These are phyloP conservation scores for Stegodyphus dumicola DNA, from an alignment of 1,140 invertebrate species.

Conservation along the genomic window DNA sequence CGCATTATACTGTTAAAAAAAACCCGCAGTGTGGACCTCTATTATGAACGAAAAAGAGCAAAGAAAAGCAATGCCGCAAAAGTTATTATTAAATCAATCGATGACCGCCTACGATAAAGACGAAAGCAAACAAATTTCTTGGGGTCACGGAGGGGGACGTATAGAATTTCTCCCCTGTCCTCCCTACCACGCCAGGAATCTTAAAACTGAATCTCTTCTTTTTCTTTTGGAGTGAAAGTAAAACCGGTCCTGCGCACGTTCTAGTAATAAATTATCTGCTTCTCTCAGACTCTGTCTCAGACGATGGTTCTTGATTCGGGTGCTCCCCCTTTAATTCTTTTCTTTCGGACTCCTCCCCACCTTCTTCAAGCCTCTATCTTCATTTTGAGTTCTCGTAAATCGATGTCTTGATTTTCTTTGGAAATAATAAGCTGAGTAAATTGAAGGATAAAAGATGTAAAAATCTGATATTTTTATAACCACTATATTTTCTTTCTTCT, in stretches of 20 bases:
- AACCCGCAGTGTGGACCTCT: not conserved
- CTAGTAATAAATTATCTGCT: not conserved
- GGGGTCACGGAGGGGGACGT: conserved; percentile 11
- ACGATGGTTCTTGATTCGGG: not conserved
- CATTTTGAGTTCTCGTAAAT: too few species aligned
- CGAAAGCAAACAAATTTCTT: conserved; percentile 30
- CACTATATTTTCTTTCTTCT: too few species aligned
- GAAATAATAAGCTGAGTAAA: too few species aligned
- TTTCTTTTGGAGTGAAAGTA: not conserved
- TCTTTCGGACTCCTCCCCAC: too few species aligned
- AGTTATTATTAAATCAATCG: conserved; percentile 45
- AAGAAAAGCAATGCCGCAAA: not conserved
- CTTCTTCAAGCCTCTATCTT: too few species aligned
- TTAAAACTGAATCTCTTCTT: conserved; percentile 27
- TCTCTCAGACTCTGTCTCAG: not conserved
- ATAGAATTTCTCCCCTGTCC: conserved; percentile 11
- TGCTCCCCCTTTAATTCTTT: too few species aligned
- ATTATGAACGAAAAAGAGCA: not conserved
- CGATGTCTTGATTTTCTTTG: too few species aligned
- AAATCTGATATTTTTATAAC: too few species aligned
- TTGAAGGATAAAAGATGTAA: too few species aligned
- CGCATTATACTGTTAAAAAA: too few species aligned
- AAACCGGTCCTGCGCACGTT: conserved; percentile 24
- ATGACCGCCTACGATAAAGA: conserved; percentile 39
- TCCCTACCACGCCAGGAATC: not conserved